Percentiles rank a stretch among this genome's conserved stretches.
Evolutionary conservation across 2,797 vertebrate genomes (phyloP).

Genomic region (Psittacula echo): DNA sequence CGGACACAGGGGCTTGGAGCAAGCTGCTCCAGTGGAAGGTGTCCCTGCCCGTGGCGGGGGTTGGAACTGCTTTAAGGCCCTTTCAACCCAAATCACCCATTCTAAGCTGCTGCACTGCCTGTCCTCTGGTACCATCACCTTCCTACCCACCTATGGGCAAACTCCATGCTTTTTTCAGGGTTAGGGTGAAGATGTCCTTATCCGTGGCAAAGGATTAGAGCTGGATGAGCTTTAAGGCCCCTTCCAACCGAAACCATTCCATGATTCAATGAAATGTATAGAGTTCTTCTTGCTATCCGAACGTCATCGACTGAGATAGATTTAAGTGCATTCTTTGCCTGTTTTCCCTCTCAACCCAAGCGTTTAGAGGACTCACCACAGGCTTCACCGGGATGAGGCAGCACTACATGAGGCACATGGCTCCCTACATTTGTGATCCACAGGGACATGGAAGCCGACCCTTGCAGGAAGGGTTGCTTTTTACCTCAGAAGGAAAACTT

Average conservation of each 20-base stretch:
- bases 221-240: not conserved
- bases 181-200: not conserved
- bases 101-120: too few relatives aligned
- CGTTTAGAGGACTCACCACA: accelerated
- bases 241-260: not conserved
- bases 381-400: not conserved
- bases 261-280: not conserved
- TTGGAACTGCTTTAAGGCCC: too few relatives aligned
- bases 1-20: too few relatives aligned
- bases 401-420: not conserved
- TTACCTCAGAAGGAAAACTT: not conserved
- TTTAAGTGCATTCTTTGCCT: not conserved
- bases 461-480: not conserved
- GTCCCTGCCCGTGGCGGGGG: too few relatives aligned
- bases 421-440: not conserved
- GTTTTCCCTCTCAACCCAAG: not conserved
- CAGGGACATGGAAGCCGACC: accelerated
- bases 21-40: too few relatives aligned
- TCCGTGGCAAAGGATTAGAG: not conserved
- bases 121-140: too few relatives aligned
- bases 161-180: too few relatives aligned
- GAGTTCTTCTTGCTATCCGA: not conserved
- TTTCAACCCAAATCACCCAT: too few relatives aligned
- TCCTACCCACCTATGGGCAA: too few relatives aligned
- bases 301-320: not conserved